Percentiles rank a stretch among this genome's conserved stretches.
Evolutionary conservation across 2,113 vertebrate species (phyloP).

Genomic region (Coturnix japonica): DNA sequence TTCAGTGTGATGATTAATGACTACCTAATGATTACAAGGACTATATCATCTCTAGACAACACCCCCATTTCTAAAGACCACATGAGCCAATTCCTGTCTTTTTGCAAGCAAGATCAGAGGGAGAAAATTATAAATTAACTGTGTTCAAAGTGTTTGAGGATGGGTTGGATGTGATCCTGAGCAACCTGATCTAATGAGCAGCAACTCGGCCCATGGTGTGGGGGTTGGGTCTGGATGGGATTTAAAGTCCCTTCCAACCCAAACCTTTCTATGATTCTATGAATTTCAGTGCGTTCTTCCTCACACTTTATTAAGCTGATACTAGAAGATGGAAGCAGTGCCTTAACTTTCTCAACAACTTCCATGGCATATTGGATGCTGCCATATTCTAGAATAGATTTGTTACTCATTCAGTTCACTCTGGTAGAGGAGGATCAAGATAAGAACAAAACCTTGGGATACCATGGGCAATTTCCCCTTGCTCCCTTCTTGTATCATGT

Average conservation of each 20-base stretch:
- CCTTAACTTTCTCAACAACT: background rate
- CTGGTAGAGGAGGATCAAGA: background rate
- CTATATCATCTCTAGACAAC: background rate
- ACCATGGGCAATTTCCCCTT: background rate
- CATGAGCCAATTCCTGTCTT: background rate
- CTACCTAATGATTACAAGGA: background rate
- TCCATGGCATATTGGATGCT: background rate
- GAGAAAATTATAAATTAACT: background rate
- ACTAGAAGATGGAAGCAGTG: background rate
- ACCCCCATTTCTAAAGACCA: background rate
- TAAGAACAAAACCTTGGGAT: background rate
- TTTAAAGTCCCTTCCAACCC: background rate
- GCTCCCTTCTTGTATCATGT: background rate
- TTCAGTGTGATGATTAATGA: background rate
- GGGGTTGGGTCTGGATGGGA: background rate
- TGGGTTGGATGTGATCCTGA: background rate
- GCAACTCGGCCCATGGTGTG: background rate
- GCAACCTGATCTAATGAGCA: background rate
- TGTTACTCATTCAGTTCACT: background rate
- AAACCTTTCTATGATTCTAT: background rate
- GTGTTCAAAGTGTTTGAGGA: background rate
- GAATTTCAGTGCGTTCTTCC: background rate
- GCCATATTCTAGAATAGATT: background rate
- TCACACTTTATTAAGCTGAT: background rate
- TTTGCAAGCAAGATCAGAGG: slow-evolving; percentile 16